Conservation (phyloP, 2,797 vertebrate genomes). For the Pantherophis vulpinus region DNA sequence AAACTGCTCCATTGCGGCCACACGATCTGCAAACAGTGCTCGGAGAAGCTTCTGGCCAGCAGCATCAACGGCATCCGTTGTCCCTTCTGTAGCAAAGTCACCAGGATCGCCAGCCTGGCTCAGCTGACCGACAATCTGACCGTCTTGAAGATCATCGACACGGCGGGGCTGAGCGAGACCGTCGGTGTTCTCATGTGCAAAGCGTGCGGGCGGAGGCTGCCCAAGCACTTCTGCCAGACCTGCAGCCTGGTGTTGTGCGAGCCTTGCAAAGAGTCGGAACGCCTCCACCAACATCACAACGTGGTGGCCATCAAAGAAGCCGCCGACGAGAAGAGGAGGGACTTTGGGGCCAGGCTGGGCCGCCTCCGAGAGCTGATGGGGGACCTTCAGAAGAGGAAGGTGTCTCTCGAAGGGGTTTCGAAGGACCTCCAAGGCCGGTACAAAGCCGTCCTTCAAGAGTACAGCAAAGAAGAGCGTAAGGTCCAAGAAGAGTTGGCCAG, state of each 20-base stretch:
- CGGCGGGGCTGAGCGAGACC: conserved; percentile 79
- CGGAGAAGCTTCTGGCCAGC: conserved; percentile 92
- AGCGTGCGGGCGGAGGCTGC: conserved; percentile 85
- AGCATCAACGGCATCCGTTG: conserved; percentile 96
- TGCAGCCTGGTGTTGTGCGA: conserved; percentile 86
- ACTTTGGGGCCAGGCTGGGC: conserved; percentile 80
- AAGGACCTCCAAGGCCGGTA: conserved; percentile 84
- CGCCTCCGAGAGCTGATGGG: conserved; percentile 83
- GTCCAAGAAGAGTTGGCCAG: conserved; percentile 89
- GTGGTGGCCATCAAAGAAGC: conserved; percentile 83
- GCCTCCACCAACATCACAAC: conserved; percentile 79
- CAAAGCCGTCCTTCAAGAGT: conserved; percentile 88
- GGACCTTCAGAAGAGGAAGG: conserved; percentile 88
- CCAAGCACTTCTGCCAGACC: conserved; percentile 86
- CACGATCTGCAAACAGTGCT: conserved; percentile 91
- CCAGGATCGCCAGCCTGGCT: conserved; percentile 86
- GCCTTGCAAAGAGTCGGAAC: conserved; percentile 80
- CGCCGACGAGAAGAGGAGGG: conserved; percentile 85
- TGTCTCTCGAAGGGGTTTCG: conserved; percentile 81
- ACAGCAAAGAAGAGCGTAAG: conserved; percentile 83
- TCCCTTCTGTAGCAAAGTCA: conserved; percentile 95
- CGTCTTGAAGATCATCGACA: conserved; percentile 93
- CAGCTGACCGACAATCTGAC: conserved; percentile 95
- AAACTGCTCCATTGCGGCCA: conserved; percentile 96
- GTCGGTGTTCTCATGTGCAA: conserved; percentile 88